Base-by-base conservation (phyloP, 2,888 invertebrate genomes). In the Epinotia nisella region DNA sequence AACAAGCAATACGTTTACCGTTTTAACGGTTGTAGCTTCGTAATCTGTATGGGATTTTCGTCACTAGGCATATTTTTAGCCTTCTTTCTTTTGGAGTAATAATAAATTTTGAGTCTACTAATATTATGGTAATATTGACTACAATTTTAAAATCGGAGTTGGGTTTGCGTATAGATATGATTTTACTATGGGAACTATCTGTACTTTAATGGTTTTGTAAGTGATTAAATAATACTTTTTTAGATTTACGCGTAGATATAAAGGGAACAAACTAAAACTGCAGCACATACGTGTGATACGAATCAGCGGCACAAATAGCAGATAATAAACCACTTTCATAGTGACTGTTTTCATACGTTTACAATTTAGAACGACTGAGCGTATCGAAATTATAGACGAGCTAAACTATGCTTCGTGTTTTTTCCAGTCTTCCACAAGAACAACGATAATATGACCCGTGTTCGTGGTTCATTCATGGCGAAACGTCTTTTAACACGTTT, bases 401-500 rank as follows among this genome's bases (percentile, higher is more conserved):
- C 35, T 24, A 19, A 29, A n/a, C 55, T 45, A 49, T 58, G 17
- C 0, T 51, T 49, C 9, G 59, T 68, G 68, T 29, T 29, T 51
- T 60, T 39, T 11, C 39, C 39, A 11, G 39, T 17, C 10, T 17
- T 17, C 41, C 35, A 17, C n/a, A 60, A 60, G 19, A 60, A 10
- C 15, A 24, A 21, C 29, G 67, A 24, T 17, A 45, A 45, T 45
- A 49, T 56, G 67, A 67, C 17, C 58, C 29, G 58, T 13, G 29
- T 58, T 67, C 67, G 49, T 67, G 58, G 45, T 67, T 41, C 55
- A 56, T 55, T 55, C 66, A 56, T 3, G 41, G n/a, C 19, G 41
- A 56, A 19, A 39, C 35, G 24, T 15, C 13, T 11, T 13, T n/a
- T n/a, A n/a, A n/a, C n/a, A n/a, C n/a, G n/a, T n/a, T n/a, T n/a